Base-by-base conservation (phyloP, 2,888 invertebrate species). In the Halictus ligatus region DNA sequence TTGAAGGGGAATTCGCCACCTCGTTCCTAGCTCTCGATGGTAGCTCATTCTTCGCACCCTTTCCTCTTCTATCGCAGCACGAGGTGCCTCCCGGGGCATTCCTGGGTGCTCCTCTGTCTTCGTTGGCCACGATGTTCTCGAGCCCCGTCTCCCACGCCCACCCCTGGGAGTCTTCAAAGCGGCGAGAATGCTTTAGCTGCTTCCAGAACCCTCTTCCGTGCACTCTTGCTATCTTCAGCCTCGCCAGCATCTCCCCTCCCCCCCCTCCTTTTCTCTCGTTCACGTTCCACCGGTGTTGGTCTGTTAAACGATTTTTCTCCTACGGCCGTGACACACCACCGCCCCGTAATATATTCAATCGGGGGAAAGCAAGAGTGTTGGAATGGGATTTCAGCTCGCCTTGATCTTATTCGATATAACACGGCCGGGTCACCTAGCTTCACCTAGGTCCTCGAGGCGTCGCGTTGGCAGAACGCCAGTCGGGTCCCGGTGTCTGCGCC, bases 161-260 rank as follows among this genome's bases (percentile, higher is more conserved):
- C 89, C 78, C 83, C 71, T 48, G 85, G 86, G 88, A 85, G 85
- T 84, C 88, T 90, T 91, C 91, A 90, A 91, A 91, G 90, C 87
- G 67, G 74, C 82, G 75, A 83, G 83, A 88, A 83, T 83, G 78
- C 86, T 89, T 91, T 81, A 60, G 80, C 83, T 69, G 80, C 46
- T 69, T 58, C 54, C 74, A 81, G 71, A 80, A 75, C 74, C 79
- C 80, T 73, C 54, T 35, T 46, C 60, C 50, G 1, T 54, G 29
- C 71, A 15, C 60, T 60, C 54, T 10, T 35, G 21, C 35, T 46
- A 54, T 43, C 80, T 10, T 43, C n/a, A 25, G 21, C 69, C 67
- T 25, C 60, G 43, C 60, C 13, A 18, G 29, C 25, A 25, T 69
- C 18, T 15, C 18, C n/a, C 54, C 10, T 21, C 10, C 21, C 3